Base-by-base conservation (phyloP, 2,113 vertebrate species). In the Cavia aperea region DNA sequence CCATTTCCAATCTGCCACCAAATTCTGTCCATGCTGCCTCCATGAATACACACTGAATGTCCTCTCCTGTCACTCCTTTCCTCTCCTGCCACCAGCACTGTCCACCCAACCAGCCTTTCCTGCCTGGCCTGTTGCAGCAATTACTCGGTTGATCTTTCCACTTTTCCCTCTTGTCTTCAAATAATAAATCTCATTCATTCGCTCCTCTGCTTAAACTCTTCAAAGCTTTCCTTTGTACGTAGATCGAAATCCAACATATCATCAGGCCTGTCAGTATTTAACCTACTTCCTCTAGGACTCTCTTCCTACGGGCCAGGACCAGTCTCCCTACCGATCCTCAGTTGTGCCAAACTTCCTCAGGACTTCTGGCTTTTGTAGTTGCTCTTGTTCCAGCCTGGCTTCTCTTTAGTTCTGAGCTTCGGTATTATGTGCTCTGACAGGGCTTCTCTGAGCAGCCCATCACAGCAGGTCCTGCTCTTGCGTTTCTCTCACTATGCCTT, bases 201-300 rank as follows among this genome's bases (percentile, higher is more conserved):
- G 49, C 21, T 72, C 39, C 1, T 6, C 43, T 85, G 65, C 88
- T 70, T 89, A 82, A 72, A 95, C 75, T 51, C 56, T 79, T 89
- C n/a, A 60, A 90, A 63, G 43, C 51, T 94, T 84, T 70, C 43
- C 72, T 95, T 75, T 84, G 66, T 7, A 62, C 75, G 77, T 33
- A 63, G 46, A n/a, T 81, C 3, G 23, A 88, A 95, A 73, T 29
- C n/a, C 18, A 81, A 36, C 9, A 1, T 87, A 56, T 84, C 10
- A 31, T 1, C 9, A n/a, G 39, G 16, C 43, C 36, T 46, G 6
- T 49, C 24, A 36, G 31, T 66, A 65, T 85, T 46, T 89, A 72
- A 51, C 58, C 36, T 14, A 70, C n/a, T 29, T 86, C 24, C 56
- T 43, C 26, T 77, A 62, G 43, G 29, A 3, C 19, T 21, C 7